These are phyloP conservation scores for Protophormia terraenovae DNA, from an alignment of 2,888 invertebrate species.

Conservation along the genomic window DNA sequence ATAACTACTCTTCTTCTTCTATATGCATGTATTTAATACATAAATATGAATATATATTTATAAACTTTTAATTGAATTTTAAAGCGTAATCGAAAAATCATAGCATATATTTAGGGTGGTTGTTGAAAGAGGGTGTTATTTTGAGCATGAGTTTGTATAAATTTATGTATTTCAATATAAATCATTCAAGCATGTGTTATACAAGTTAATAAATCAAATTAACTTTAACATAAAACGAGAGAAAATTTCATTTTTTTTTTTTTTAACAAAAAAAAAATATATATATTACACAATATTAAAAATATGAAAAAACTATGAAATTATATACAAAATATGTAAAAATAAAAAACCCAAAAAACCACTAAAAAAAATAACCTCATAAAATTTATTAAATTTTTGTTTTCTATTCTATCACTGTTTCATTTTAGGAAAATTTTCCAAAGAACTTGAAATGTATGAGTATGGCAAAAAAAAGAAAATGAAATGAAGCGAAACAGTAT, in stretches of 20 bases:
- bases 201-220: slow-evolving; percentile 68
- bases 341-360: slow-evolving; percentile 23
- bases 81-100: slow-evolving; percentile 43
- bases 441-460: slow-evolving; percentile 25
- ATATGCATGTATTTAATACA: background rate
- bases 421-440: background rate
- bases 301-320: slow-evolving; percentile 29
- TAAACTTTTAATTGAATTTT: slow-evolving; percentile 64
- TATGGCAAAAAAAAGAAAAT: background rate
- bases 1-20: too few relatives aligned
- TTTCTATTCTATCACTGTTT: slow-evolving; percentile 7
- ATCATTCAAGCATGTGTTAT: slow-evolving; percentile 66
- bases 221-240: slow-evolving; percentile 53
- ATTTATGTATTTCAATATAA: slow-evolving; percentile 50
- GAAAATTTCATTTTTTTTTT: background rate
- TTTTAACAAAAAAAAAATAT: background rate
- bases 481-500: too few relatives aligned
- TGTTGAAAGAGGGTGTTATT: background rate
- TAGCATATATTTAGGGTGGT: slow-evolving; percentile 31
- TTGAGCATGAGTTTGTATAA: background rate
- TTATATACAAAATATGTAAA: background rate
- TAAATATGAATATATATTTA: background rate
- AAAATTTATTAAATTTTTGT: slow-evolving; percentile 56
- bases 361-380: slow-evolving; percentile 38
- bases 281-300: background rate